Conservation (phyloP, 2,113 vertebrate species). For the Lagopus muta region DNA sequence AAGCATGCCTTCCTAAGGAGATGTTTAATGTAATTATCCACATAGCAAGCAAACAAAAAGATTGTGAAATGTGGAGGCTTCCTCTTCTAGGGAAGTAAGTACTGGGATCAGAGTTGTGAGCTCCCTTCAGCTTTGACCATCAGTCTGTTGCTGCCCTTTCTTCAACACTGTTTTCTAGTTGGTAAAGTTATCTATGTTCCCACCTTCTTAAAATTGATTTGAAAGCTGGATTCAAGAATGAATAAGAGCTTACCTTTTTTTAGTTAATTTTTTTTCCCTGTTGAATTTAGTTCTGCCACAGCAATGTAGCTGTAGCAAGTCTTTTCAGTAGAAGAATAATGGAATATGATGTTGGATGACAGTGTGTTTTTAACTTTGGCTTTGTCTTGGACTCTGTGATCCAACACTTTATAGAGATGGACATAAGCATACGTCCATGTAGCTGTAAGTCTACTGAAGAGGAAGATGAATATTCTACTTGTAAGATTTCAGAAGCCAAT, state of each 20-base stretch:
- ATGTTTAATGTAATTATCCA: neutral
- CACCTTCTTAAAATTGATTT: neutral
- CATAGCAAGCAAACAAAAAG: neutral
- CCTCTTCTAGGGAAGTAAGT: neutral
- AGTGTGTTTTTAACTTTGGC: neutral
- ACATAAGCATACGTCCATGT: neutral
- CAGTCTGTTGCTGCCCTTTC: neutral
- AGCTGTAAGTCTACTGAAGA: neutral
- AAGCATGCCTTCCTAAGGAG: neutral
- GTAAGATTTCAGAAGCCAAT: neutral
- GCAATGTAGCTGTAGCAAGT: neutral
- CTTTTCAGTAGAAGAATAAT: neutral
- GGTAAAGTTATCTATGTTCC: neutral
- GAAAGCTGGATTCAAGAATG: neutral
- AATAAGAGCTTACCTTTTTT: neutral
- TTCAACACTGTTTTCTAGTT: neutral
- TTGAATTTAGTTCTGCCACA: neutral
- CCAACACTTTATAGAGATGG: neutral
- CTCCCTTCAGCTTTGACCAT: neutral
- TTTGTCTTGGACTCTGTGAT: neutral
- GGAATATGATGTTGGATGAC: neutral
- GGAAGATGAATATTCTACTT: neutral
- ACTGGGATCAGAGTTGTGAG: neutral
- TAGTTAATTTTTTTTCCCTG: neutral
- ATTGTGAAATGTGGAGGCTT: neutral